Evolutionary conservation across 1,140 invertebrate species (phyloP), one percentile per base, ranked within the genome.

Genomic region (Penaeus chinensis): DNA sequence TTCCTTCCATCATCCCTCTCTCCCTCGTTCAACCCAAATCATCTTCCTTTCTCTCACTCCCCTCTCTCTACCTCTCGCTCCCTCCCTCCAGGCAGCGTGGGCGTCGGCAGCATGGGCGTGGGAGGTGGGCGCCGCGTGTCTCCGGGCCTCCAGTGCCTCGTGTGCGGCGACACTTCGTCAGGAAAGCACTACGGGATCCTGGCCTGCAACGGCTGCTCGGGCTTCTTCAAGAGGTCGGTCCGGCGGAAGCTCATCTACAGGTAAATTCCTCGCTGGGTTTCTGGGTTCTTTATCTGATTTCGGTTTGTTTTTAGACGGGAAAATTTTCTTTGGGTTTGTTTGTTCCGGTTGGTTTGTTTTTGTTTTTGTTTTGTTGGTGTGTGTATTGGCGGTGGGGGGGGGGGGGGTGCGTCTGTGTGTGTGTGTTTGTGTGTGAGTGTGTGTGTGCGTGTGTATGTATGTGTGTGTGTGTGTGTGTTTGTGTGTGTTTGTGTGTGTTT

Each of bases 151-250:
- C 69, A 78, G 74, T 99, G 98, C 92, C 96, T 99, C 47, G 98
- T 99, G 2, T 99, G 98, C 91, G 98, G 98, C 0, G 98, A 99
- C 91, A 98, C 97, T 2, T 98, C 97, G 83, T 98, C 96, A 10
- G 98, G 98, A 0, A 99, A 99, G 92, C 98, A 99, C 92, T 99
- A 99, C 92, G 98, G 98, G 0, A 99, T 99, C 89, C 94, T 99
- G n/a, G 98, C 98, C 0, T 99, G 99, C 92, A 99, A 99, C 91
- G 99, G 99, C 0, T 99, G 99, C 93, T 98, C 97, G 77, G 99
- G 98, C 4, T 99, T 99, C 93, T 99, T 99, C 94, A 99, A 99
- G 91, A 93, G 99, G 89, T 98, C 97, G 90, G 99, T 99, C 47
- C 94, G 99, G 62, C 94, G 98, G 90, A 98, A 99, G 93, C 94